A percentile compares a stretch with the other conserved stretches of the same genome.
These are phyloP conservation scores for Conomelus anceps DNA, from an alignment of 2,888 invertebrate genomes.

Conservation along the genomic window DNA sequence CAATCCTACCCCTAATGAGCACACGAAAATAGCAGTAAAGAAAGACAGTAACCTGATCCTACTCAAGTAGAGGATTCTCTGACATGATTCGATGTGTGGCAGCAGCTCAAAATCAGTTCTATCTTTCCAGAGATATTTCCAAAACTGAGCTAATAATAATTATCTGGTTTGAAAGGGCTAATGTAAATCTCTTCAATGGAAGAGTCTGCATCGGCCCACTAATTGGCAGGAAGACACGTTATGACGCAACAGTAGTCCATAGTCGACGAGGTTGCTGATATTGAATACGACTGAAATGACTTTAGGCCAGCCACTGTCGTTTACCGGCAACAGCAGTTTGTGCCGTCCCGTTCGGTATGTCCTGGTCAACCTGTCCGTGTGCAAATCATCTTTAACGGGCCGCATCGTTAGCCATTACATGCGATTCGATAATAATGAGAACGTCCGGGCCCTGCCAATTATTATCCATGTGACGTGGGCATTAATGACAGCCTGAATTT, in stretches of 20 bases:
- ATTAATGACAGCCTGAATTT: background rate
- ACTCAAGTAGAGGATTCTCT: background rate
- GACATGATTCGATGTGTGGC: background rate
- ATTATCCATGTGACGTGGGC: background rate
- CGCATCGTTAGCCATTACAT: background rate
- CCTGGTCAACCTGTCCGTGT: background rate
- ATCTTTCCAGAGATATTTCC: no score
- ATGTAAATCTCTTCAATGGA: slow-evolving; percentile 14
- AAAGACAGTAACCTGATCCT: no score
- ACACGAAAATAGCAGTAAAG: no score
- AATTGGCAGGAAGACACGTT: slow-evolving; percentile 1
- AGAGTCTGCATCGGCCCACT: background rate
- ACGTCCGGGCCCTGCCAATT: background rate
- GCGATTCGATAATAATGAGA: slow-evolving; percentile 5
- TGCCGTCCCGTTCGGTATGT: background rate
- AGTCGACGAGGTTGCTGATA: no score
- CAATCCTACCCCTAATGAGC: no score
- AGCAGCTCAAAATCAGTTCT: background rate
- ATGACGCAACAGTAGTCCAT: background rate
- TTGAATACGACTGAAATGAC: background rate
- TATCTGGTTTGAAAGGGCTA: slow-evolving; percentile 22
- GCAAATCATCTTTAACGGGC: background rate
- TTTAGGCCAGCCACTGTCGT: background rate
- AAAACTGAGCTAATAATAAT: slow-evolving; percentile 1
- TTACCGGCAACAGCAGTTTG: background rate